phyloP scores from a whole-genome alignment of 1,140 invertebrate species.

The Calephelis nemesis region DNA sequence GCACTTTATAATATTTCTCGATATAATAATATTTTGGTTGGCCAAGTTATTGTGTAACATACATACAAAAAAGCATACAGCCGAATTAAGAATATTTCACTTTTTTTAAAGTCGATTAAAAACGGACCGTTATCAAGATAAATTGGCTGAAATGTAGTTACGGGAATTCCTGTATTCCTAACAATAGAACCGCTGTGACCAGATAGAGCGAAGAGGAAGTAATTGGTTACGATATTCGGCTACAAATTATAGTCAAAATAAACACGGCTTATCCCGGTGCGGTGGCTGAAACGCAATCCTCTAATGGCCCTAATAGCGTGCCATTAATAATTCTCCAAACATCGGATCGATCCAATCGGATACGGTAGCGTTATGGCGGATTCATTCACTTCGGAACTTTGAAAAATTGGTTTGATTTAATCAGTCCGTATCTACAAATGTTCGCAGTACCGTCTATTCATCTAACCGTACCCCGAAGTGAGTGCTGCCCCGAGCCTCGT shows the following conservation, averaged over 20 bases:
- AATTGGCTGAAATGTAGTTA: no score
- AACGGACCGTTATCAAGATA: no score
- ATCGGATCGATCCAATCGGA: not conserved
- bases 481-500: no score
- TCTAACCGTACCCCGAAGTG: no score
- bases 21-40: no score
- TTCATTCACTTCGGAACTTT: conserved; percentile 8
- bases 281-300: conserved; percentile 4
- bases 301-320: conserved; percentile 9
- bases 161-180: not conserved
- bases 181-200: not conserved
- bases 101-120: no score
- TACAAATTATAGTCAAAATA: conserved; percentile 15
- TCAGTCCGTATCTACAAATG: not conserved
- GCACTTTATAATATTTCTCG: no score
- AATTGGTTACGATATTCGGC: not conserved
- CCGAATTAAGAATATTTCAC: no score
- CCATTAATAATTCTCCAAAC: conserved; percentile 5
- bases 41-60: no score
- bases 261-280: conserved; percentile 18
- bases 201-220: not conserved
- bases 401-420: conserved; percentile 12
- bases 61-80: no score
- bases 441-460: not conserved
- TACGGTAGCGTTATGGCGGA: not conserved